Evolutionary conservation across 2,888 invertebrate species (phyloP).

Genomic region (Diaphora mendica): DNA sequence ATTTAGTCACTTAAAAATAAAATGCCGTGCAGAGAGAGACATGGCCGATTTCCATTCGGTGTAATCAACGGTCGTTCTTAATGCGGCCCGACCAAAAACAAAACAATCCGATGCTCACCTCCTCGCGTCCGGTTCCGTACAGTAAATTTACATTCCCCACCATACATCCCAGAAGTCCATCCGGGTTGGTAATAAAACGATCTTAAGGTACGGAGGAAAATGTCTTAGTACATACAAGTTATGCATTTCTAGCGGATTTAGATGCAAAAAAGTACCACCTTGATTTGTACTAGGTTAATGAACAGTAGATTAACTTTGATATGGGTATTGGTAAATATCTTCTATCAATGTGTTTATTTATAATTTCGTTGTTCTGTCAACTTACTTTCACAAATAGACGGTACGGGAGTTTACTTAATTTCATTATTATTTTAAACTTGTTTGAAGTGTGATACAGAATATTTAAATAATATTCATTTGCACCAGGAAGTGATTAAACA

Average conservation of each 20-base stretch:
- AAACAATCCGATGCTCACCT: constrained; percentile 85
- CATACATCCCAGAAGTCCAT: constrained; percentile 85
- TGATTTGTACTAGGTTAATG: neutral
- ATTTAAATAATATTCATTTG: neutral
- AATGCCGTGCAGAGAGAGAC: neutral
- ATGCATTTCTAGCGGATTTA: constrained; percentile 44
- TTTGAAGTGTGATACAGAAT: too few relatives aligned
- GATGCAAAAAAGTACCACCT: neutral
- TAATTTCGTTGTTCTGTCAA: neutral
- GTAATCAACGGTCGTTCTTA: constrained; percentile 64
- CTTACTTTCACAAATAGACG: too few relatives aligned
- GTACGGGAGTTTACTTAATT: too few relatives aligned
- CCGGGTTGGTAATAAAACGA: constrained; percentile 85
- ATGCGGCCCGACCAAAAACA: constrained; percentile 81
- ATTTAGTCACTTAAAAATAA: neutral
- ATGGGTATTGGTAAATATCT: neutral
- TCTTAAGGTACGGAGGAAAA: constrained; percentile 82
- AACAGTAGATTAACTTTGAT: neutral
- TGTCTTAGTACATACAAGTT: constrained; percentile 70
- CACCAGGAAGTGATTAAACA: neutral
- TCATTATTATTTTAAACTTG: too few relatives aligned
- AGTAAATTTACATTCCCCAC: constrained; percentile 85
- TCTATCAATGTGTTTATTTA: neutral
- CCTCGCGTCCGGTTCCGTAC: constrained; percentile 83
- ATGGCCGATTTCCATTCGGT: constrained; percentile 49